A percentile compares a stretch with the other conserved stretches of the same genome.
These are phyloP conservation scores for Tachystola acroxantha DNA, from an alignment of 2,888 invertebrate species.

Conservation along the genomic window DNA sequence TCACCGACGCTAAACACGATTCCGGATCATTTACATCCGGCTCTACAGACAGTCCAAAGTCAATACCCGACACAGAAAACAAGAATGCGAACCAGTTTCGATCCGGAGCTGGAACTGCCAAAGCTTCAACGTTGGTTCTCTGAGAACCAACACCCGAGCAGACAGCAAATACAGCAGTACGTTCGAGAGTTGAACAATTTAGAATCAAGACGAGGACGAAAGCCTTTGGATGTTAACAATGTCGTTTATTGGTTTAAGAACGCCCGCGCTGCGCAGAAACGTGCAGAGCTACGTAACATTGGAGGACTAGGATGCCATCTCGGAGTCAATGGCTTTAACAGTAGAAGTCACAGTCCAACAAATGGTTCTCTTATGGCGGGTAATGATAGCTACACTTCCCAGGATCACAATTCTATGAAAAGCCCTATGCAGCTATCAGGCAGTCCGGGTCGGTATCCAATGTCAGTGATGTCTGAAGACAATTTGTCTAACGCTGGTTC, in stretches of 20 bases:
- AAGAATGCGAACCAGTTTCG: conserved; percentile 97
- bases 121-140: conserved; percentile 98
- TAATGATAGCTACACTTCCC: conserved; percentile 77
- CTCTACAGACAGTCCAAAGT: conserved; percentile 85
- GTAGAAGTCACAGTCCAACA: conserved; percentile 81
- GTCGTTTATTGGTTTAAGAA: conserved; percentile 99
- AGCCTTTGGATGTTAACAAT: conserved; percentile 96
- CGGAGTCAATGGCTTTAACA: conserved; percentile 81
- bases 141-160: conserved; percentile 97
- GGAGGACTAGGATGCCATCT: conserved; percentile 78
- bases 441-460: conserved; percentile 78
- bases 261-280: conserved; percentile 95
- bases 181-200: conserved; percentile 95
- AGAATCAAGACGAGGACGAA: conserved; percentile 94
- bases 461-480: conserved; percentile 82
- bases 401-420: conserved; percentile 79
- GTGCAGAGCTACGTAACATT: conserved; percentile 88
- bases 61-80: conserved; percentile 92
- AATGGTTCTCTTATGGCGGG: conserved; percentile 81
- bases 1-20: conserved; percentile 63
- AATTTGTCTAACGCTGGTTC: conserved; percentile 81
- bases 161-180: conserved; percentile 97
- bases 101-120: conserved; percentile 97
- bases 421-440: conserved; percentile 78
- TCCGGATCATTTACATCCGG: conserved; percentile 83